Base-by-base conservation (phyloP, 2,113 vertebrate species). In the Oreocharis arfaki region DNA sequence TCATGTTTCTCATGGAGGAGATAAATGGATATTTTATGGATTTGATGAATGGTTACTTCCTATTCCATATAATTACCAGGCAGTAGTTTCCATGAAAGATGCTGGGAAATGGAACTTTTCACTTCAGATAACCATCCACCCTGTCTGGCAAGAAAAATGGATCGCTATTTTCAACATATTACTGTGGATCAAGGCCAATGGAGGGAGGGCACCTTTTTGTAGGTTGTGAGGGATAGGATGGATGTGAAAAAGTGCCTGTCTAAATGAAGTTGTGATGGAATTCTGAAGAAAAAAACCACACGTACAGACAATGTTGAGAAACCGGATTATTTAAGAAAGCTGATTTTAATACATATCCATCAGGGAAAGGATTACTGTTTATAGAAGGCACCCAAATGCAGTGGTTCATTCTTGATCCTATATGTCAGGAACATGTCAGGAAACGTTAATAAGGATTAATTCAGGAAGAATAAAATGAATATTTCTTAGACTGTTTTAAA, bases 21-120 rank as follows among this genome's bases (percentile, higher is more conserved):
- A 98, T 96, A 95, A 98, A 98, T 97, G 84, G 96, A 95, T 97
- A 78, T 96, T 97, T 97, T 96, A 95, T 80, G 93, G 87, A 85
- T 96, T 84, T 98, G 98, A 98, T 98, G 95, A 98, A 98, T 98
- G 95, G 96, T 94, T 98, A 96, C 96, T 98, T 98, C 97, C 95
- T 97, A 84, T 97, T 98, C 92, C 14, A 37, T 97, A 68, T 97
- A 98, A 98, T 98, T 98, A 98, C 96, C 89, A 95, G 95, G 95
- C 71, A 42, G 93, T 97, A 95, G 97, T 97, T 97, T 97, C 97
- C 96, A 77, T 97, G 97, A 98, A 98, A 97, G 97, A 98, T 97
- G 94, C 96, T 94, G 74, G 96, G 96, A 98, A 98, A 98, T 98
- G 97, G 97, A 98, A 98, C 96, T 97, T 97, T 96, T 98, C 96